Conservation (phyloP, 2,113 vertebrate species). For the Lamprologus sp. region DNA sequence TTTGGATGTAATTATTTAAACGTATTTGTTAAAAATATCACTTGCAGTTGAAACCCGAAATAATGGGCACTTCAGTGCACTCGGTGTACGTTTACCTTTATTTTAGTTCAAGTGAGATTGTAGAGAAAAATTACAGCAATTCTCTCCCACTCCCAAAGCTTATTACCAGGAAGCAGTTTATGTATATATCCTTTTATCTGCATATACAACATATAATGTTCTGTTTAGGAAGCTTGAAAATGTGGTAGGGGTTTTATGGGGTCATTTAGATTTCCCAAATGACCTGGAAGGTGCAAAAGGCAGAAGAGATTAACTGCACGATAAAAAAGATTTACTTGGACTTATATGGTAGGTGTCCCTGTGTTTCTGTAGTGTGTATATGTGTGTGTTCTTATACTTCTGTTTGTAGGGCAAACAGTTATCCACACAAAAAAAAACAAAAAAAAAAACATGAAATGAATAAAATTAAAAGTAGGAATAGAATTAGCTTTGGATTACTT, state of each 20-base stretch:
- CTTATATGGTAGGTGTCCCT: background rate
- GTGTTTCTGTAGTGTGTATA: background rate
- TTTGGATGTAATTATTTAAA: background rate
- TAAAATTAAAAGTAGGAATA: background rate
- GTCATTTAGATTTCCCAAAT: slow-evolving; percentile 15
- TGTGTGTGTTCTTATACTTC: background rate
- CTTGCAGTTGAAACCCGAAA: background rate
- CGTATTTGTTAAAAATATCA: background rate
- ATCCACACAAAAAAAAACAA: background rate
- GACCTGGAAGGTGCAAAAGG: background rate
- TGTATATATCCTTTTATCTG: background rate
- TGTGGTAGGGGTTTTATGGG: background rate
- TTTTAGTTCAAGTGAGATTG: background rate
- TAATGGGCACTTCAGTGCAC: background rate
- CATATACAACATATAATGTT: background rate
- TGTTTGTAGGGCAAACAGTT: background rate
- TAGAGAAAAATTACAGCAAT: background rate
- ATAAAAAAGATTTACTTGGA: slow-evolving; percentile 21
- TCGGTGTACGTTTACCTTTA: background rate
- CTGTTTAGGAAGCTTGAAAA: background rate
- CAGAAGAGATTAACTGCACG: background rate
- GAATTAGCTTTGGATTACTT: background rate
- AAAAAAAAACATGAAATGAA: background rate
- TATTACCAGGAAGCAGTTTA: background rate
- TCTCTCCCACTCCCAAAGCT: background rate